Percentiles rank a stretch among this genome's conserved stretches.
Evolutionary conservation across 2,113 vertebrate species (phyloP).

Genomic region (Redunca redunca): DNA sequence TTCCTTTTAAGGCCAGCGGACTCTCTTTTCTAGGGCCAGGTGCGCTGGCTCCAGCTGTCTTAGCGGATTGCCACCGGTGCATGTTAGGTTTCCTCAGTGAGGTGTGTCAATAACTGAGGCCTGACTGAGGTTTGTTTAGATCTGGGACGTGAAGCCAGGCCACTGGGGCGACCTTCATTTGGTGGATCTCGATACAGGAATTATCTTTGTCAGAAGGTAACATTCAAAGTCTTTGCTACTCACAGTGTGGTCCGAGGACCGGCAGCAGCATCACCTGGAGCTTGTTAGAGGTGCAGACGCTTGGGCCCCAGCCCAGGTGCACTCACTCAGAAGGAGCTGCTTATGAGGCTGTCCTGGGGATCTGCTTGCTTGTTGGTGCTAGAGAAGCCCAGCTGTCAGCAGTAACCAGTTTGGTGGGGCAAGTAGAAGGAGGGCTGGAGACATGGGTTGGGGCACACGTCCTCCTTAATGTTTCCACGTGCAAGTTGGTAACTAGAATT

Average conservation of each 20-base stretch:
- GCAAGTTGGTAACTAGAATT: not conserved
- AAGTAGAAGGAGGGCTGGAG: not conserved
- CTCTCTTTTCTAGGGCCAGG: not conserved
- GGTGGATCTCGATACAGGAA: rapidly evolving
- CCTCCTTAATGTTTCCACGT: not conserved
- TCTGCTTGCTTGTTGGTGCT: not conserved
- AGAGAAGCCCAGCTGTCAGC: not conserved
- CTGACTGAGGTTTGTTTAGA: not conserved
- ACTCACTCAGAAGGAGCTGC: not conserved
- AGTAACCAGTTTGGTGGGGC: not conserved
- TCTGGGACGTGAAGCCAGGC: not conserved
- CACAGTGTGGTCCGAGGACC: not conserved
- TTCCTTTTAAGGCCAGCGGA: not conserved
- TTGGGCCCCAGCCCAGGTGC: not conserved
- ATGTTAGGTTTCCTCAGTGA: not conserved
- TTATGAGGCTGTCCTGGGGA: not conserved
- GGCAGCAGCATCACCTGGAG: not conserved
- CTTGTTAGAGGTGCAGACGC: not conserved
- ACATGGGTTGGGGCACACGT: not conserved
- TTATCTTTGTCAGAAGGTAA: not conserved
- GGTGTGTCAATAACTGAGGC: not conserved
- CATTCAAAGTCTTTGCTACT: not conserved
- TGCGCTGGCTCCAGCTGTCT: too few relatives aligned
- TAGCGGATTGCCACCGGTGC: not conserved
- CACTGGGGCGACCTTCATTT: not conserved